Evolutionary conservation across 2,797 vertebrate genomes (phyloP), one percentile per base, ranked within the genome.

Genomic region (Ataeniobius toweri): DNA sequence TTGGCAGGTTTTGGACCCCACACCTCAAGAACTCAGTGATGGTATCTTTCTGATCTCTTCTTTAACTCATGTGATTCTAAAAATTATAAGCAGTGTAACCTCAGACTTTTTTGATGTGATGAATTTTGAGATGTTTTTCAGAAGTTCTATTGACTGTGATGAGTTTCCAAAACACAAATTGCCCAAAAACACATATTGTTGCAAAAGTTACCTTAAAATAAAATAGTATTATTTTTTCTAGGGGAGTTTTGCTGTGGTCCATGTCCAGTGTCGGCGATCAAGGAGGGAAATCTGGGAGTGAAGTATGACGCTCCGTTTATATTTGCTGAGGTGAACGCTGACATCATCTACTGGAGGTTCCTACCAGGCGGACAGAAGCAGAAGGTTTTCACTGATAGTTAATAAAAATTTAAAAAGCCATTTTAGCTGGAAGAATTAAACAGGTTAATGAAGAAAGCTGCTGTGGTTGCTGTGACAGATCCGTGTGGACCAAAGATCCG

Each of bases 1-100:
- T 74, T 99, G 98, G 98, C 98, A 99, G 92, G 91, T 98, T 83
- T 86, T 99, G 89, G 98, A 99, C 75, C 96, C 98, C 39, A 99
- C 98, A 7, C 98, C 98, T 1, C 98, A 99, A 75, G 98, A 99
- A 88, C 92, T 89, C 73, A 99, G 98, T 82, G 95, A 96, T 89
- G 98, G 98, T 99, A 95, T 76, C 46, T 46, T 72, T 16, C 20
- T 48, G 6, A 0, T 48, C 24, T 18, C 3, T n/a, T 14, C 14
- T 74, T 16, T 50, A 1, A 31, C 26, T 76, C 9, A 6, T 72
- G 14, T 28, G 10, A 31, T 16, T 4, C 70, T 22, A 41, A 36
- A 31, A 63, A 67, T 53, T 53, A 20, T 16, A 53, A 53, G 51
- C 16, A 20, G 51, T 20, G 51, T 53, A 53, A 53, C 18, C 51